Evolutionary conservation across 2,797 vertebrate species (phyloP).

Genomic region (Diceros bicornis): DNA sequence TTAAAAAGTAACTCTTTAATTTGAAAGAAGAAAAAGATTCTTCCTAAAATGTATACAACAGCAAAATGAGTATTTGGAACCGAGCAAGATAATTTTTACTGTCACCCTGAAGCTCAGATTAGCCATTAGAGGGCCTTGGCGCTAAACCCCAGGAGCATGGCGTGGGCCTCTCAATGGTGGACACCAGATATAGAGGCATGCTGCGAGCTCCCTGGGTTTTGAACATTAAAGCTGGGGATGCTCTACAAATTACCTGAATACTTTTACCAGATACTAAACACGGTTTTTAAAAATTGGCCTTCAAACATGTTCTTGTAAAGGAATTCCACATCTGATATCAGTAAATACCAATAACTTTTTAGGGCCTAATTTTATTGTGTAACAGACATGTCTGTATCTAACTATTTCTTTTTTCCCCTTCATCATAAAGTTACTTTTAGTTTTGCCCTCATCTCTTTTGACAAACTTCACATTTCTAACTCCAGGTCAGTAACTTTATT

Average conservation of each 20-base stretch:
- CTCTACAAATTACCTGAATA: background rate
- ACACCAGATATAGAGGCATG: background rate
- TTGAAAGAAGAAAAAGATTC: background rate
- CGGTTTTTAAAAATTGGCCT: background rate
- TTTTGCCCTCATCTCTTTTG: background rate
- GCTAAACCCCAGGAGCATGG: rapidly evolving
- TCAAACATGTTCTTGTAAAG: background rate
- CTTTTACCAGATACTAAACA: background rate
- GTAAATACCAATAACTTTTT: background rate
- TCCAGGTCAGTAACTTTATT: background rate
- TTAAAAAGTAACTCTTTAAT: background rate
- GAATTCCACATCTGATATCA: background rate
- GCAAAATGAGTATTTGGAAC: background rate
- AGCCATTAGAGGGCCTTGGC: background rate
- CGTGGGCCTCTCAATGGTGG: background rate
- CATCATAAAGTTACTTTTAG: background rate
- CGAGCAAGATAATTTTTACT: background rate
- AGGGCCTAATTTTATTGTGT: background rate
- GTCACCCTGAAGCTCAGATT: background rate
- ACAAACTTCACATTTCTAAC: background rate
- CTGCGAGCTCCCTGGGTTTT: background rate
- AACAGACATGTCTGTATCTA: background rate
- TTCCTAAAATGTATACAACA: background rate
- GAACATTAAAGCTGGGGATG: background rate
- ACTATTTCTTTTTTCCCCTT: background rate